Evolutionary conservation across 2,888 invertebrate genomes (phyloP), one percentile per base, ranked within the genome.

Genomic region (Chorisops tibialis): DNA sequence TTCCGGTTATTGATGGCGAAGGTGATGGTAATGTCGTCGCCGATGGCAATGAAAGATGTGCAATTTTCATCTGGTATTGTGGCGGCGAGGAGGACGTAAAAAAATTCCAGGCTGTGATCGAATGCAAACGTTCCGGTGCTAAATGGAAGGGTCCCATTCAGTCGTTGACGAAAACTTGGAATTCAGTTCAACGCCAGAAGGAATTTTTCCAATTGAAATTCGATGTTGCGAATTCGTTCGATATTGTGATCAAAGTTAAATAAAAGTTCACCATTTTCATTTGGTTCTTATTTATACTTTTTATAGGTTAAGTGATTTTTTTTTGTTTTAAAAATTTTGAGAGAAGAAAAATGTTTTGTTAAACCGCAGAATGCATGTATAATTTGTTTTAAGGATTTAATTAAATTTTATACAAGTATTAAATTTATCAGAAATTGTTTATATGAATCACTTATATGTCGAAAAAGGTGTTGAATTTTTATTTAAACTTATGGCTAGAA

Each of bases 51-150:
- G 54, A 65, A 63, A 69, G 68, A 67, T 69, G 69, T 69, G 72
- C 72, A 67, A 69, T 74, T 64, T 75, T 75, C 69, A 68, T 75
- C 45, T 74, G 75, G 74, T 73, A 76, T 65, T 70, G 71, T 62
- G 69, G 69, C 43, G 65, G 52, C 62, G 68, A 68, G 41, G 39
- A 59, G 56, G 63, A 69, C 63, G 68, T 66, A 65, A 68, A 69
- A 67, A 68, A 68, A 62, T 75, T 70, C 63, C 72, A 71, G 62
- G 70, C 73, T 67, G 71, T 72, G 69, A 74, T 76, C 70, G 74
- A 74, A 68, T 70, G 73, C 65, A 69, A 69, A 59, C 69, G 68
- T 67, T 69, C 69, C 58, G 70, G 68, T 50, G 65, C 73, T 54
- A 4, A 22, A 12, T 75, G 75, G 75, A 72, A 71, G 63, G 75